phyloP scores from a whole-genome alignment of 2,797 vertebrate genomes.

The Galaxias olidus region DNA sequence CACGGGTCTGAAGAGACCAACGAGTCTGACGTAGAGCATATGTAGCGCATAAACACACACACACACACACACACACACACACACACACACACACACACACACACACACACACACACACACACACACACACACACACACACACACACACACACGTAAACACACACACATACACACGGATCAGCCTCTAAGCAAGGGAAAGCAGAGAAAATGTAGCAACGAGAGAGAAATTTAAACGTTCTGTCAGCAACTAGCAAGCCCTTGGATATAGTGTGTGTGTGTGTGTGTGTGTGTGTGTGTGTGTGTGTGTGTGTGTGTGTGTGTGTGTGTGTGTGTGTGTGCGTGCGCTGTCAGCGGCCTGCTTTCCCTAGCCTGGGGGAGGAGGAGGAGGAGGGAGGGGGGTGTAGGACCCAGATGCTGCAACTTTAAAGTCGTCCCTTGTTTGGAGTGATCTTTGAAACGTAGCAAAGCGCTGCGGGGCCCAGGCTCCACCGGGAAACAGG shows the following conservation, averaged over 20 bases:
- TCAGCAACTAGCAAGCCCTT: conserved; percentile 6
- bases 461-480: conserved; percentile 13
- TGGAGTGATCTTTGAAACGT: conserved; percentile 31
- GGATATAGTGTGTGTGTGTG: background rate
- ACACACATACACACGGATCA: conserved; percentile 23
- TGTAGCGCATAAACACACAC: conserved; percentile 51
- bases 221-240: conserved; percentile 22
- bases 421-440: conserved; percentile 20
- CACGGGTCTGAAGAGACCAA: conserved; percentile 51
- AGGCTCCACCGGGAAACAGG: conserved; percentile 25
- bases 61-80: conserved; percentile 59
- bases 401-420: conserved; percentile 20
- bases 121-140: conserved; percentile 31
- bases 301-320: too few species aligned
- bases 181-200: conserved; percentile 6
- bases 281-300: too few species aligned
- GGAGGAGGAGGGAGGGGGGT: too few species aligned
- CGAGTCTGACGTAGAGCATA: conserved; percentile 59
- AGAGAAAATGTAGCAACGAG: background rate
- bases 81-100: background rate
- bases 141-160: conserved; percentile 12
- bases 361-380: conserved; percentile 6
- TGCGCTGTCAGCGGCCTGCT: too few species aligned
- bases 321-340: too few species aligned
- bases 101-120: conserved; percentile 65